Evolutionary conservation across 2,113 vertebrate species (phyloP).

Genomic region (Coracopsis vasa): DNA sequence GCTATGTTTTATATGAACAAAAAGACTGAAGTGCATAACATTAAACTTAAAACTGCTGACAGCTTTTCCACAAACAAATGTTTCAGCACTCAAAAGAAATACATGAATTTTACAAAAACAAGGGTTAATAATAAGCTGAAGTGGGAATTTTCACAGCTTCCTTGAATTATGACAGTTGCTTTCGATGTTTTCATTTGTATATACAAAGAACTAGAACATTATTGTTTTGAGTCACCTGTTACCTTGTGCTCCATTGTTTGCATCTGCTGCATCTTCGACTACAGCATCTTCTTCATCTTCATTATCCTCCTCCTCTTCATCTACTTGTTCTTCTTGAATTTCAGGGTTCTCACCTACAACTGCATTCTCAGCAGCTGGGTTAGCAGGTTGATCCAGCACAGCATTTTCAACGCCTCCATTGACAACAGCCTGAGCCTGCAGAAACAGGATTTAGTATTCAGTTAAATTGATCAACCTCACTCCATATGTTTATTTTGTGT

Average conservation of each 20-base stretch:
- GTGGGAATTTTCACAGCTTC: not conserved
- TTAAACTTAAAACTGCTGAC: not conserved
- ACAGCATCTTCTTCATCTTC: conserved; percentile 91
- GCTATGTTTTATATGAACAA: not conserved
- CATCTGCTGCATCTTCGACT: conserved; percentile 88
- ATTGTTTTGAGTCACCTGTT: conserved; percentile 53
- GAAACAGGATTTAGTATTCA: not conserved
- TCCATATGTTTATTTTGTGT: not conserved
- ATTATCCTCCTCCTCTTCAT: conserved; percentile 90
- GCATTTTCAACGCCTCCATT: conserved; percentile 82
- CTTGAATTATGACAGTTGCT: not conserved
- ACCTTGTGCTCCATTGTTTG: conserved; percentile 92
- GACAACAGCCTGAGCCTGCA: conserved; percentile 79
- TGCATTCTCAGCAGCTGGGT: conserved; percentile 83
- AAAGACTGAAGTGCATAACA: not conserved
- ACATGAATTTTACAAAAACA: not conserved
- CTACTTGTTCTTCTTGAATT: conserved; percentile 81
- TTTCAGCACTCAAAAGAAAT: not conserved
- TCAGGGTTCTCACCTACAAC: conserved; percentile 89
- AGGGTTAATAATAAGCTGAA: not conserved
- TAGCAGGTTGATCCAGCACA: conserved; percentile 79
- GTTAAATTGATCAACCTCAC: not conserved
- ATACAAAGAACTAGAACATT: conserved; percentile 13
- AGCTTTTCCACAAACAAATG: not conserved
- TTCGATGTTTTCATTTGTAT: not conserved